Evolutionary conservation across 2,797 vertebrate species (phyloP), one percentile per base, ranked within the genome.

Genomic region (Tokudaia muenninki): DNA sequence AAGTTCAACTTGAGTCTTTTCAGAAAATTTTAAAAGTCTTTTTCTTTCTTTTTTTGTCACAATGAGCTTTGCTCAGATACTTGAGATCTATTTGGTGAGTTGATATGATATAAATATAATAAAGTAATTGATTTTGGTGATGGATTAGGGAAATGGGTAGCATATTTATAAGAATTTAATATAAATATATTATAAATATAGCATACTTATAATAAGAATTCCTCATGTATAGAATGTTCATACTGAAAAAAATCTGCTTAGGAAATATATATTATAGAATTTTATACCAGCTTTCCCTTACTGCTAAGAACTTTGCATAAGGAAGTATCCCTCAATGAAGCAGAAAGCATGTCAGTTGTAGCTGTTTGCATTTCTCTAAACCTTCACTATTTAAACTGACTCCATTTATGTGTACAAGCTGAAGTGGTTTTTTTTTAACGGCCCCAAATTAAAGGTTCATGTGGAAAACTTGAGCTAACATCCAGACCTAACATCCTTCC

Each of bases 401-500:
- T 92, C 87, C 79, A 96, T 94, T 97, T 97, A 96, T 96, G 78
- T 96, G 80, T 37, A 92, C 77, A 94, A 55, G 82, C 92, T 63
- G 87, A 50, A 93, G 92, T 92, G 79, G 79, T 47, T 86, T 75
- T 92, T 86, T 94, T 96, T 91, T 41, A 41, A 84, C 90, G 52
- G 57, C 83, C 89, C 97, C 80, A 96, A 97, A 97, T 98, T 96
- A 96, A 97, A 98, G 94, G 61, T 77, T 97, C 7, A 67, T 90
- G 94, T 97, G 97, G 95, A 98, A 98, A 97, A 94, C 83, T 92
- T 98, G 97, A 97, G 91, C 87, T 95, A 92, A 90, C 92, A 52
- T 80, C 77, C n/a, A 93, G 47, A 77, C 77, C 96, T 37, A 72
- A 72, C 95, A 83, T 3, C 41, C 95, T 29, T 13, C 52, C 31